Percentiles rank a stretch among this genome's conserved stretches.
These are phyloP conservation scores for Myopa testacea DNA, from an alignment of 2,888 invertebrate species.

Conservation along the genomic window DNA sequence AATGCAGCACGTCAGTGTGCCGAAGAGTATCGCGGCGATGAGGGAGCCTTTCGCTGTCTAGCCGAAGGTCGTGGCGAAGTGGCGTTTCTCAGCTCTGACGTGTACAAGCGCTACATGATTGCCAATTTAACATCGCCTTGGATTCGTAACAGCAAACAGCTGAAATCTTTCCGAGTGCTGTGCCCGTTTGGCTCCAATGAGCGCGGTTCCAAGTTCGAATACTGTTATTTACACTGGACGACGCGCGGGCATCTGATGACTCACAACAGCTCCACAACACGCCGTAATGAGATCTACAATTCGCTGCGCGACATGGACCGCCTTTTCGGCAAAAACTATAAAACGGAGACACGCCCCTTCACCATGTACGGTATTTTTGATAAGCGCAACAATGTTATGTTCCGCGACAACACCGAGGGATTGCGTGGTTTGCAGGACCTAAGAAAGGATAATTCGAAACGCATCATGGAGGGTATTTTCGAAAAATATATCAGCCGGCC, in stretches of 20 bases:
- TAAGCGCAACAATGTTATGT: constrained; percentile 74
- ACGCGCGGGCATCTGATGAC: constrained; percentile 77
- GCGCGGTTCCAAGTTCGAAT: constrained; percentile 59
- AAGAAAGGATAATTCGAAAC: constrained; percentile 59
- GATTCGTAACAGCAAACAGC: constrained; percentile 61
- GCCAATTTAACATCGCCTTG: constrained; percentile 69
- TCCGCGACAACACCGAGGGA: constrained; percentile 68
- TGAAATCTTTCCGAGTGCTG: constrained; percentile 71
- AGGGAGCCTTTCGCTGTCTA: constrained; percentile 76
- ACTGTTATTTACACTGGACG: constrained; percentile 78
- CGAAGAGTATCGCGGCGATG: constrained; percentile 70
- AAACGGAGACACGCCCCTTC: constrained; percentile 74
- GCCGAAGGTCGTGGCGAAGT: constrained; percentile 80
- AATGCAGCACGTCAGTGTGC: constrained; percentile 62
- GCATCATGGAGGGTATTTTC: constrained; percentile 64
- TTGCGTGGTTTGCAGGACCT: constrained; percentile 59
- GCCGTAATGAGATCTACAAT: constrained; percentile 77
- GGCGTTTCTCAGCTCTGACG: constrained; percentile 78
- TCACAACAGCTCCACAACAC: constrained; percentile 70
- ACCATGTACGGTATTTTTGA: constrained; percentile 79
- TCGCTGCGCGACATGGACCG: constrained; percentile 78
- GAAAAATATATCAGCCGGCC: constrained; percentile 56
- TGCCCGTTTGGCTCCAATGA: constrained; percentile 70
- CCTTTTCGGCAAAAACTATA: constrained; percentile 75
- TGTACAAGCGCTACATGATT: constrained; percentile 74